Base-by-base conservation (phyloP, 1,140 invertebrate genomes). In the Frieseomelitta varia region DNA sequence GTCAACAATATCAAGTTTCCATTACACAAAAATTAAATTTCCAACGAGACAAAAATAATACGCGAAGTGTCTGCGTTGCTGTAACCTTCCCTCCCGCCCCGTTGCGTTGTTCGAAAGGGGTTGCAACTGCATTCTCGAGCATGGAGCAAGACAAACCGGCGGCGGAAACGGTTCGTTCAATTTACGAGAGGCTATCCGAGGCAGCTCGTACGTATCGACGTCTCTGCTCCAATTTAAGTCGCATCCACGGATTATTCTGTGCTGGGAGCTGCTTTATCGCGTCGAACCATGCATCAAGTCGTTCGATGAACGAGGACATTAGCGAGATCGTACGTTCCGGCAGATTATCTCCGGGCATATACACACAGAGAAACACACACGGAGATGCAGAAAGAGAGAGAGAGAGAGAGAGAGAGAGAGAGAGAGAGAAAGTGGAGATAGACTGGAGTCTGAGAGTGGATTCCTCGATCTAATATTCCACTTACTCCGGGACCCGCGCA, bases 181-280 rank as follows among this genome's bases (percentile, higher is more conserved):
- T 88, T 88, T 88, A 88, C 87, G 86, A 47, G 63, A 10, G 56
- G 75, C 55, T 51, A 83, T 86, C 39, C 79, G 17, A n/a, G 27
- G n/a, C 53, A 4, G 71, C 4, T 77, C 58, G 63, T 55, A 76
- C 76, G 51, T 75, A 58, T 85, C 83, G 78, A 79, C 63, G 61
- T 73, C 79, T 76, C 81, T 47, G 58, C 53, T 30, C 76, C 76
- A 73, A 78, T 87, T 88, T 81, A 65, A 81, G n/a, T 30, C 77
- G 55, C 58, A 58, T 76, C 58, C 65, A 76, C 61, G 63, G 73
- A 87, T 85, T 81, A 85, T 85, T 65, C 73, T 53, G 1, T 56
- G 27, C 39, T 30, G 3, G 21, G 1, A n/a, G 53, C 39, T 69
- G 34, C 34, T 83, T 82, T 68, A 82, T 82, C 79, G 47, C 69